phyloP scores from a whole-genome alignment of 2,113 vertebrate species.

The Sminthopsis crassicaudata region DNA sequence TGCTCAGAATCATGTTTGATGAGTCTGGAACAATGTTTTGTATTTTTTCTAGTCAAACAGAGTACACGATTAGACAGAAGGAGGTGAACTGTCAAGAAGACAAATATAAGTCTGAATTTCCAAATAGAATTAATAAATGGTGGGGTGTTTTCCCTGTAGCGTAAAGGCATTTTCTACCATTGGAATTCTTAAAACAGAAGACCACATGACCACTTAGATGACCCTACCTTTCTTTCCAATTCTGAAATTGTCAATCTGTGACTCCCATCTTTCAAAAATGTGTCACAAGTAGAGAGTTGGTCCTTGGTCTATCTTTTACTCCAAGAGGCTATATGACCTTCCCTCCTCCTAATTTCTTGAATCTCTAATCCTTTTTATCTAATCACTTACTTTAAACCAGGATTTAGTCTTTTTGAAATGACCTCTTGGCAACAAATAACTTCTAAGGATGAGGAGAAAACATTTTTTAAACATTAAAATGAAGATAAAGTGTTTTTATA shows the following conservation, averaged over 20 bases:
- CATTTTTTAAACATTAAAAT: background rate
- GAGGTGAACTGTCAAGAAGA: background rate
- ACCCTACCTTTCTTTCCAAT: background rate
- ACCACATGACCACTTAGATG: background rate
- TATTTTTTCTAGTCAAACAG: background rate
- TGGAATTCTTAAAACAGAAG: background rate
- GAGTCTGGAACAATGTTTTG: background rate
- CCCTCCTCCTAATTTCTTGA: background rate
- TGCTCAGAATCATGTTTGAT: background rate
- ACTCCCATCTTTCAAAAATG: background rate
- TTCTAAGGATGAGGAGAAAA: background rate
- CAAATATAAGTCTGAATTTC: background rate
- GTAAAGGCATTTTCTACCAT: background rate
- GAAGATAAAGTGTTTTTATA: background rate
- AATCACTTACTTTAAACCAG: conserved; percentile 20
- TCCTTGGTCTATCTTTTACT: background rate
- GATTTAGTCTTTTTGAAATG: background rate
- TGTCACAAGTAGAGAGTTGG: background rate
- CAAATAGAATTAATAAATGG: background rate
- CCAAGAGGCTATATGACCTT: background rate
- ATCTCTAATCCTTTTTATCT: background rate
- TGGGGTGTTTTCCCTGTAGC: background rate
- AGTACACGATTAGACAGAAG: background rate
- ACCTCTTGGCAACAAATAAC: conserved; percentile 24
- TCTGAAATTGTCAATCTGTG: background rate